Evolutionary conservation across 2,888 invertebrate species (phyloP), one percentile per base, ranked within the genome.

Genomic region (Machimus rusticus): DNA sequence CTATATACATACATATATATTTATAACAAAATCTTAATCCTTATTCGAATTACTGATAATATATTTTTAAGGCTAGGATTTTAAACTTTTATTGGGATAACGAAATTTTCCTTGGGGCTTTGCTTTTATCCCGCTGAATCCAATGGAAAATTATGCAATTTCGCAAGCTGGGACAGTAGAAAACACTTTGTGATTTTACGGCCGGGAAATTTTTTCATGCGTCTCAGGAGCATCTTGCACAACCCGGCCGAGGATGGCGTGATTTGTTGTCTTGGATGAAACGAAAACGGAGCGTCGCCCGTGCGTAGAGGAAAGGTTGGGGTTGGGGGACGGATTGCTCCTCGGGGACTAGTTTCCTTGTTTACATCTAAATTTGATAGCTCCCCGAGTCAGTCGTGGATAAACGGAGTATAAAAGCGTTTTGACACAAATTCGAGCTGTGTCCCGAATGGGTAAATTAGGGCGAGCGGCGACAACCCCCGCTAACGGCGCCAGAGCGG

Each of bases 371-470:
- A 79, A 79, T 79, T 46, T 79, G 39, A 79, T 31, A 79, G 79
- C 79, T 51, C 28, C 55, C 51, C 16, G 16, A 79, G 51, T 79
- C 79, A 79, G 79, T 51, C 51, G 78, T 46, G 79, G 19, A 79
- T 79, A 79, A 79, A 51, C 79, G 14, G 51, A 79, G 79, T 79
- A 39, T 79, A 79, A 79, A 79, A 79, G 79, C 51, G 51, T 79
- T 79, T 79, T 79, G 79, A 79, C 79, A 79, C 79, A 79, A 79
- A 79, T 79, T 79, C 79, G 51, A 79, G 79, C 31, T 55, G 28
- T 28, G n/a, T 79, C 79, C 43, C 79, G 28, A 31, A 79, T 66
- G 43, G 78, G 46, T 79, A 51, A 79, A 79, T 79, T 79, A 46
- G 28, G 51, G 51, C 46, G 28, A 51, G 46, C 28, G 51, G 8